Conservation (phyloP, 2,797 vertebrate genomes). For the Aplochiton taeniatus region DNA sequence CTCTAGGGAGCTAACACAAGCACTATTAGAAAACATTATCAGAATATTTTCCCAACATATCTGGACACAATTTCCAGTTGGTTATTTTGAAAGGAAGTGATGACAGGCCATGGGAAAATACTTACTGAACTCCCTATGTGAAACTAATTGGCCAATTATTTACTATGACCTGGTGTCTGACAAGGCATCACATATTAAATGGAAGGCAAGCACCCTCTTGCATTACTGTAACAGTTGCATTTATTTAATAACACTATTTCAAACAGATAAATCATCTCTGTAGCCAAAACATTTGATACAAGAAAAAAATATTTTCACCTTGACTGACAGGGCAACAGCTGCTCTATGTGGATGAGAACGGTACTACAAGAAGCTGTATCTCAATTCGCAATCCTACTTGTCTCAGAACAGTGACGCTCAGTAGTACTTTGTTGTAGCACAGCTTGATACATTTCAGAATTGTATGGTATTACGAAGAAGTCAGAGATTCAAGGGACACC, state of each 20-base stretch:
- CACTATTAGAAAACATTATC: constrained; percentile 28
- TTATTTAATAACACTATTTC: no score
- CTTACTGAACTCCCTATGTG: background rate
- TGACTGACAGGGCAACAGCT: constrained; percentile 27
- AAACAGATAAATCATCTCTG: no score
- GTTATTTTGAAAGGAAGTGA: constrained; percentile 21
- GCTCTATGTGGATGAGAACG: constrained; percentile 17
- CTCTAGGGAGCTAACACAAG: constrained; percentile 39
- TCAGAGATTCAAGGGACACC: no score
- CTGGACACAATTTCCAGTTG: constrained; percentile 27
- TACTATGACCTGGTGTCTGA: background rate
- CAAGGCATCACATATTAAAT: no score
- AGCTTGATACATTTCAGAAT: no score
- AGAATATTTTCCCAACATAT: constrained; percentile 23
- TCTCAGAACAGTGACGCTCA: no score
- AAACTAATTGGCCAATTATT: background rate
- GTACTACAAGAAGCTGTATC: constrained; percentile 22
- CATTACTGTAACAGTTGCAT: no score
- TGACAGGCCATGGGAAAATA: constrained; percentile 25
- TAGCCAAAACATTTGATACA: no score
- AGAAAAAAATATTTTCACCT: no score
- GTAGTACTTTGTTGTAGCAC: no score
- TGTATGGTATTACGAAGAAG: no score
- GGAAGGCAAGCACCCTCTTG: no score
- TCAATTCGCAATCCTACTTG: background rate